Evolutionary conservation across 2,888 invertebrate genomes (phyloP).

Genomic region (Erebia ligea): DNA sequence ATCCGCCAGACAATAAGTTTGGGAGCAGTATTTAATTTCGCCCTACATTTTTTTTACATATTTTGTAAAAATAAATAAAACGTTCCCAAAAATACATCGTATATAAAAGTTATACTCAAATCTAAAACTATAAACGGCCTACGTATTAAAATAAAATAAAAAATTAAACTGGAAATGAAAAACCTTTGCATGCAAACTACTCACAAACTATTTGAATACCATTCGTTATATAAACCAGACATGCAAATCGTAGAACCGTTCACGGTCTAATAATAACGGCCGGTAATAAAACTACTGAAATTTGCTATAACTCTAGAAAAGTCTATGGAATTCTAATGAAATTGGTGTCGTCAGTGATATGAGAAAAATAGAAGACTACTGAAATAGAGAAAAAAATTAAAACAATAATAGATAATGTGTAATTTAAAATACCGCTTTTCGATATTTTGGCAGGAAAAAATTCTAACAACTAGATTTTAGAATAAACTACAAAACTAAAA

Average conservation of each 20-base stretch:
- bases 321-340: background rate
- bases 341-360: background rate
- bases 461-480: too few species aligned
- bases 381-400: background rate
- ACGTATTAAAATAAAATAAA: background rate
- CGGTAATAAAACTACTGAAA: background rate
- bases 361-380: background rate
- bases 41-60: background rate
- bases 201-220: slow-evolving; percentile 59
- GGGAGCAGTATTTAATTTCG: too few species aligned
- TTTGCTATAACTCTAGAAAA: background rate
- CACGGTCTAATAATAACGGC: background rate
- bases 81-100: background rate
- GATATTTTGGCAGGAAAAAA: too few species aligned
- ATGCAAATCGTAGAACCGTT: slow-evolving; percentile 50
- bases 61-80: background rate
- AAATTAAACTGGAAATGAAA: slow-evolving; percentile 4
- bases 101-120: background rate
- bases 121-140: background rate
- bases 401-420: too few species aligned
- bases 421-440: too few species aligned
- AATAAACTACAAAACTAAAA: too few species aligned
- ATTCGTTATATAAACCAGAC: slow-evolving; percentile 53
- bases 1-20: too few species aligned
- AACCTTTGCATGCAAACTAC: slow-evolving; percentile 60